Conservation (phyloP, 2,797 vertebrate genomes). For the Alca torda region DNA sequence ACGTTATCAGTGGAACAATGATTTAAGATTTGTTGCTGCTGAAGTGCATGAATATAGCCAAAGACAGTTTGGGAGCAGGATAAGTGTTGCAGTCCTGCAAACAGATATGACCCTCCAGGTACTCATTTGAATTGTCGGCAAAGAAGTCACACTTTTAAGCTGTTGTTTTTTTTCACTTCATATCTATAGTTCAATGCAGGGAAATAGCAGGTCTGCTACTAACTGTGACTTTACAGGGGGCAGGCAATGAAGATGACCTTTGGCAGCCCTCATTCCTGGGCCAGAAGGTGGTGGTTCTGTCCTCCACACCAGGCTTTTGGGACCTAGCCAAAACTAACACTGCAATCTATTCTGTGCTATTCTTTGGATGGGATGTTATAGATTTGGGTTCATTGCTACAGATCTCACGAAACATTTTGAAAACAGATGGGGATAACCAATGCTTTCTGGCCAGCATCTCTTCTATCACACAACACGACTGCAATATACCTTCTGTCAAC, state of each 20-base stretch:
- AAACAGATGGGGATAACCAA: conserved; percentile 29
- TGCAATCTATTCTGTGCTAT: background rate
- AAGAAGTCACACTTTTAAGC: background rate
- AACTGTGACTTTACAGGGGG: background rate
- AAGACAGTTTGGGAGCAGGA: background rate
- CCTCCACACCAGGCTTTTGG: background rate
- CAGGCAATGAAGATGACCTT: background rate
- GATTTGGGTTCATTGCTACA: background rate
- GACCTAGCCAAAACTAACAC: background rate
- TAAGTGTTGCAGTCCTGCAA: background rate
- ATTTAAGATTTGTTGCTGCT: background rate
- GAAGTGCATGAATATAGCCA: background rate
- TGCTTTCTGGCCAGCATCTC: background rate
- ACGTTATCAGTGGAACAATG: background rate
- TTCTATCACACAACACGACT: background rate
- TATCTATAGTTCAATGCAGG: background rate
- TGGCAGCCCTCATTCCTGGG: background rate
- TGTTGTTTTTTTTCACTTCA: background rate
- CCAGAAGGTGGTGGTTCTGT: background rate
- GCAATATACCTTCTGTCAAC: conserved; percentile 25
- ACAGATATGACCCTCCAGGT: background rate
- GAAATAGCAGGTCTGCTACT: background rate
- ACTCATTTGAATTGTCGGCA: background rate
- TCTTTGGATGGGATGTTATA: background rate
- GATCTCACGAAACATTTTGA: background rate